Conservation (phyloP, 2,888 invertebrate species). For the Nysson spinosus region DNA sequence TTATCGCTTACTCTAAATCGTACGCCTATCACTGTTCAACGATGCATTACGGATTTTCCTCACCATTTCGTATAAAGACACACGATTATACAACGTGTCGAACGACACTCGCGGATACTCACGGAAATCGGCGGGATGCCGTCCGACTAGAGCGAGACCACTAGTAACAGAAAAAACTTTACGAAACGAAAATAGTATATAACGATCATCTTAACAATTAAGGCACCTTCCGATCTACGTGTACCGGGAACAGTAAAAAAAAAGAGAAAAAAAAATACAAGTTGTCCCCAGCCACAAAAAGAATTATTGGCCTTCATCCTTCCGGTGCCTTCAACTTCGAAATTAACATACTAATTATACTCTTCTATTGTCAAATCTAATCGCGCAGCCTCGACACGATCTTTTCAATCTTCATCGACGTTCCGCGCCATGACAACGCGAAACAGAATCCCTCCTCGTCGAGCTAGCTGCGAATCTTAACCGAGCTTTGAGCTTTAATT, state of each 20-base stretch:
- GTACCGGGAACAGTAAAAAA: slow-evolving; percentile 35
- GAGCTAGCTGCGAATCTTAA: too few species aligned
- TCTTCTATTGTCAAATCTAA: slow-evolving; percentile 21
- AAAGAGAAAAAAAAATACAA: slow-evolving; percentile 30
- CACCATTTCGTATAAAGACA: slow-evolving; percentile 18
- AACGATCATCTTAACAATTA: slow-evolving; percentile 54
- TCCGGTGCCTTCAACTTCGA: slow-evolving; percentile 37
- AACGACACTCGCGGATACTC: slow-evolving; percentile 8
- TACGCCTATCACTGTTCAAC: slow-evolving; percentile 14
- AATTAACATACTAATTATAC: slow-evolving; percentile 30
- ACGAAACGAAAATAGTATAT: slow-evolving; percentile 53
- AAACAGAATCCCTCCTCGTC: too few species aligned
- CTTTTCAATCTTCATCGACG: too few species aligned
- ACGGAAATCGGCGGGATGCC: slow-evolving; percentile 16
- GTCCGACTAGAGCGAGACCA: slow-evolving; percentile 26
- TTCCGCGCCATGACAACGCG: too few species aligned
- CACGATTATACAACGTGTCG: slow-evolving; percentile 13
- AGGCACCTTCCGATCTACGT: slow-evolving; percentile 49
- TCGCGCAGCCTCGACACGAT: slow-evolving; percentile 6
- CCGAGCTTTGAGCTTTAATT: too few species aligned
- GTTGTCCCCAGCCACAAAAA: slow-evolving; percentile 48
- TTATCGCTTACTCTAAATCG: slow-evolving; percentile 19
- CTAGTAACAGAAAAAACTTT: slow-evolving; percentile 40
- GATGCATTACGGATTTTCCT: slow-evolving; percentile 12
- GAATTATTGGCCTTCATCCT: slow-evolving; percentile 36